These are phyloP conservation scores for Leucoraja erinaceus DNA, from an alignment of 2,113 vertebrate species.

Conservation along the genomic window DNA sequence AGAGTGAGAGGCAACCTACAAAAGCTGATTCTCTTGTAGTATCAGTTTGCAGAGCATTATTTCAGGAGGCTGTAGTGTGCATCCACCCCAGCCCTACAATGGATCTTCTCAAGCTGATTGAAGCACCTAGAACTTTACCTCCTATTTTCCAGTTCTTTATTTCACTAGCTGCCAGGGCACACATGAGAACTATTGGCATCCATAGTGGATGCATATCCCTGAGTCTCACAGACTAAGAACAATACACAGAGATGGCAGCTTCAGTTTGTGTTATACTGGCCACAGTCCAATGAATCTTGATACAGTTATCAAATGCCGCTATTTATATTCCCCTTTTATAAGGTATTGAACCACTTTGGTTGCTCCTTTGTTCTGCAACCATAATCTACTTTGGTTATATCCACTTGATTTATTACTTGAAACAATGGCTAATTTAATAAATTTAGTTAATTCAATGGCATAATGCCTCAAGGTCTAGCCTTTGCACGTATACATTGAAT, in stretches of 20 bases:
- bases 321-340: too few species aligned
- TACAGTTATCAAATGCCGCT: too few species aligned
- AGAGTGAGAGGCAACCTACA: neutral
- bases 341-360: too few species aligned
- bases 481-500: neutral
- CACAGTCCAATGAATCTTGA: too few species aligned
- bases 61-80: neutral
- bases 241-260: too few species aligned
- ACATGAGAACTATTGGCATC: neutral
- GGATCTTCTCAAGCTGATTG: neutral
- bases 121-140: neutral
- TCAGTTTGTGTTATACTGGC: too few species aligned
- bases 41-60: neutral
- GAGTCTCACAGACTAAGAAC: neutral
- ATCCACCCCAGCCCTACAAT: neutral
- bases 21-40: neutral
- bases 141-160: neutral
- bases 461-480: neutral
- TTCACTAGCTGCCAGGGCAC: neutral
- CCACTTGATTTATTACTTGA: neutral
- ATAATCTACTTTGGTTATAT: neutral
- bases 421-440: constrained; percentile 9
- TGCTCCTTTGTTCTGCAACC: too few species aligned
- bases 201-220: neutral
- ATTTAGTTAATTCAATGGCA: neutral